Base-by-base conservation (phyloP, 2,797 vertebrate species). In the Halcyon badia region DNA sequence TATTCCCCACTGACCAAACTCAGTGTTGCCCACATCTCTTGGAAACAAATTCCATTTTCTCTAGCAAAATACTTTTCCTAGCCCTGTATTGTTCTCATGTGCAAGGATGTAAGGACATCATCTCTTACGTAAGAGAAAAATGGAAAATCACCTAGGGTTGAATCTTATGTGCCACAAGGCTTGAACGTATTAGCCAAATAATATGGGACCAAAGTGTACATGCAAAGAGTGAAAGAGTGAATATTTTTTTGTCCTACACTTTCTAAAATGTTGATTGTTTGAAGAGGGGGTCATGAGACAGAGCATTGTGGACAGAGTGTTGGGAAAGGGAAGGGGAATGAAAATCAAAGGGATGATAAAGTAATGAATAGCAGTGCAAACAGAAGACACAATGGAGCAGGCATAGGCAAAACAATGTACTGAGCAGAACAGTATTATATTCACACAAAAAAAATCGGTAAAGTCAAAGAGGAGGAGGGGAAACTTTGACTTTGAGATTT, bases 361-460 rank as follows among this genome's bases (percentile, higher is more conserved):
- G 21, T 62, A 87, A 95, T 85, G 89, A 94, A 41, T 1, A 91
- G 60, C 51, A 92, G 39, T 87, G 71, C 75, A 95, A 95, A 91
- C 56, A 96, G 56, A 94, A 83, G 46, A 89, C 24, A 7, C 33
- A 60, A 31, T 52, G 28, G 19, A 48, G 60, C 83, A 91, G 20
- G 35, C 46, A 68, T 0, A 1, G 14, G 31, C 22, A 70, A 78
- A 89, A 49, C 17, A 46, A 31, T 33, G 54, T 14, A 66, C 37
- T 46, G 26, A 87, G 54, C 8, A 64, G 62, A 82, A 62, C 26
- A 58, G 10, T 35, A 62, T 46, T 61, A 70, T 35, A 54, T 11
- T 60, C 33, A 72, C 14, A 25, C 9, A 65, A 28, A 49, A 35
- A 77, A 76, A 85, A 30, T 2, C 37, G 1, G 11, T 83, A 78